Percentiles rank a stretch among this genome's conserved stretches.
Evolutionary conservation across 2,797 vertebrate species (phyloP).

Genomic region (Erithacus rubecula): DNA sequence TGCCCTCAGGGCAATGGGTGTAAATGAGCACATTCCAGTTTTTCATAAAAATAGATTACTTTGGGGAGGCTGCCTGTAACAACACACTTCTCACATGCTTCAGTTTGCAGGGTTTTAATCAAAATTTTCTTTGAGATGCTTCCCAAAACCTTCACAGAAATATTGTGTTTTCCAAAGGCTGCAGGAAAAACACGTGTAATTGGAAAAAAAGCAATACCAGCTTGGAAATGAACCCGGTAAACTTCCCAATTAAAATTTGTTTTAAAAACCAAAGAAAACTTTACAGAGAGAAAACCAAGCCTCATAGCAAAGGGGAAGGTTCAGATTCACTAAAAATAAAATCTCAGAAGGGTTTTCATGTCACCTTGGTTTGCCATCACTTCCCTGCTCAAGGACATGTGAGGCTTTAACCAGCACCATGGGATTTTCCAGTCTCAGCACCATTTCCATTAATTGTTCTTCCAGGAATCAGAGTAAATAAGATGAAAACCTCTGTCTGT

Average conservation of each 20-base stretch:
- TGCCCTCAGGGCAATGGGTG: background rate
- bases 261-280: background rate
- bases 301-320: accelerated
- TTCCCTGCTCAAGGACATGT: accelerated
- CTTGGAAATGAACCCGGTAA: background rate
- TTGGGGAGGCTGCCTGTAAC: background rate
- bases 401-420: background rate
- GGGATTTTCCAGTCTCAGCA: background rate
- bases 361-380: background rate
- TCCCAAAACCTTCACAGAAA: background rate
- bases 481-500: background rate
- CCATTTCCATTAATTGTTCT: background rate
- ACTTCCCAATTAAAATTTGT: background rate
- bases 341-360: background rate
- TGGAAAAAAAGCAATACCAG: background rate
- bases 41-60: background rate
- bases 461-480: background rate
- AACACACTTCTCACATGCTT: background rate
- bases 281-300: background rate
- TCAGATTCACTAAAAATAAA: background rate
- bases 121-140: conserved; percentile 1
- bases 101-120: conserved; percentile 1
- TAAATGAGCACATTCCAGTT: background rate
- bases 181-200: background rate
- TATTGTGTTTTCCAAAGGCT: conserved; percentile 9